Evolutionary conservation across 2,113 vertebrate species (phyloP).

Genomic region (Cacatua alba): DNA sequence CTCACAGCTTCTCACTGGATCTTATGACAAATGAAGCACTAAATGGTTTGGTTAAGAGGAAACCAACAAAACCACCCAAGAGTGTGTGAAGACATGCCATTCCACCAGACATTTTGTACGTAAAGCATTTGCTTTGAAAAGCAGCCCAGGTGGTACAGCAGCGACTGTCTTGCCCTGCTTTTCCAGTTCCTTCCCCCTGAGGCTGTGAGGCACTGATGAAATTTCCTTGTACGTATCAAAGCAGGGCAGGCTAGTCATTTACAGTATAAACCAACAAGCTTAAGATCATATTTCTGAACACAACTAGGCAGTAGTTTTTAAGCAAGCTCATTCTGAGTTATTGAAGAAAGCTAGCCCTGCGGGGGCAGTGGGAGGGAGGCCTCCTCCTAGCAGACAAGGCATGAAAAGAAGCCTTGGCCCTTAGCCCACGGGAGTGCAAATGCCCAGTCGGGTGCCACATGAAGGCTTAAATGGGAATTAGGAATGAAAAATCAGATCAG

Average conservation of each 20-base stretch:
- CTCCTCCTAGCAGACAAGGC: not conserved
- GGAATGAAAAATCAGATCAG: not conserved
- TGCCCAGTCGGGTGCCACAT: rapidly evolving
- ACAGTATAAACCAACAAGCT: not conserved
- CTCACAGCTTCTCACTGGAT: not conserved
- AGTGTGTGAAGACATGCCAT: not conserved
- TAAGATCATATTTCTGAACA: not conserved
- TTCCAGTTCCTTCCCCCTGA: not conserved
- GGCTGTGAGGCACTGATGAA: not conserved
- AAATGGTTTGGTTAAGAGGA: not conserved
- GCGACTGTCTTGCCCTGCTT: not conserved
- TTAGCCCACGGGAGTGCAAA: not conserved
- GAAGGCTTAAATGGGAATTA: not conserved
- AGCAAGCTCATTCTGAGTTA: not conserved
- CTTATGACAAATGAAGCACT: not conserved
- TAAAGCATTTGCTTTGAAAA: not conserved
- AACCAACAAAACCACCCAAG: not conserved
- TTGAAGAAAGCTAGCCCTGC: not conserved
- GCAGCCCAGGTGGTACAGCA: not conserved
- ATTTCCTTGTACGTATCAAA: not conserved
- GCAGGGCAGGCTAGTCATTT: not conserved
- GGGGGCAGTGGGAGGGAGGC: not conserved
- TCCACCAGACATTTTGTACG: not conserved
- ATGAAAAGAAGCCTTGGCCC: not conserved
- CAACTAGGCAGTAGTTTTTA: not conserved